These are phyloP conservation scores for Adelges cooleyi DNA, from an alignment of 1,140 invertebrate genomes.

Conservation along the genomic window DNA sequence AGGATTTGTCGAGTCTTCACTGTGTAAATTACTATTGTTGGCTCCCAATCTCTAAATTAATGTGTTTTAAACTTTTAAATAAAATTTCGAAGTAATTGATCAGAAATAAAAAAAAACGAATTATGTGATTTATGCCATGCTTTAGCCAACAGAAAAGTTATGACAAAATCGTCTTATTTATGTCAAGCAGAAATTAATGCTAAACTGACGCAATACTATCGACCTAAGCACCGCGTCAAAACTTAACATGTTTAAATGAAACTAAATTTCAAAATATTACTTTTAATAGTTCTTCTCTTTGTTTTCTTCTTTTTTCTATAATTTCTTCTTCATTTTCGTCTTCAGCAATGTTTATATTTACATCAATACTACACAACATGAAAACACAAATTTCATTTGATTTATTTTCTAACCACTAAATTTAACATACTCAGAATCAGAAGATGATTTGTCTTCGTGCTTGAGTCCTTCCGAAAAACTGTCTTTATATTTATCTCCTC, in stretches of 20 bases:
- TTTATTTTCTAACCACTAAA: too few species aligned
- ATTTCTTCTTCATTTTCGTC: slow-evolving; percentile 91
- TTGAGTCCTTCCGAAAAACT: slow-evolving; percentile 73
- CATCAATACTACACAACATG: slow-evolving; percentile 31
- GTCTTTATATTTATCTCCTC: slow-evolving; percentile 57
- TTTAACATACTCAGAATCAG: slow-evolving; percentile 48
- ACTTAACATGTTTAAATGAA: background rate
- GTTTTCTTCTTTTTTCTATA: slow-evolving; percentile 77
- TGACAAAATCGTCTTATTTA: too few species aligned
- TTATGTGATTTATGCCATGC: too few species aligned
- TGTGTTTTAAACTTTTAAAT: background rate
- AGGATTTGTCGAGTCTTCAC: slow-evolving; percentile 22
- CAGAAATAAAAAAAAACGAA: too few species aligned
- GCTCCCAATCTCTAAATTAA: slow-evolving; percentile 17
- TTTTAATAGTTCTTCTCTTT: slow-evolving; percentile 78
- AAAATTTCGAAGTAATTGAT: too few species aligned
- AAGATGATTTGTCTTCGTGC: slow-evolving; percentile 47
- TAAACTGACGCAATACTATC: too few species aligned
- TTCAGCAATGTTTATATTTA: slow-evolving; percentile 69
- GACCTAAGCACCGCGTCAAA: too few species aligned
- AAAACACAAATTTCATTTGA: too few species aligned
- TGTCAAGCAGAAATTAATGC: too few species aligned
- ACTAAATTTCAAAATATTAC: slow-evolving; percentile 41
- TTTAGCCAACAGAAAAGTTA: too few species aligned
- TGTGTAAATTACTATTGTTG: slow-evolving; percentile 25